Percentiles rank a stretch among this genome's conserved stretches.
These are phyloP conservation scores for Entomyzon cyanotis DNA, from an alignment of 2,113 vertebrate species.

Conservation along the genomic window DNA sequence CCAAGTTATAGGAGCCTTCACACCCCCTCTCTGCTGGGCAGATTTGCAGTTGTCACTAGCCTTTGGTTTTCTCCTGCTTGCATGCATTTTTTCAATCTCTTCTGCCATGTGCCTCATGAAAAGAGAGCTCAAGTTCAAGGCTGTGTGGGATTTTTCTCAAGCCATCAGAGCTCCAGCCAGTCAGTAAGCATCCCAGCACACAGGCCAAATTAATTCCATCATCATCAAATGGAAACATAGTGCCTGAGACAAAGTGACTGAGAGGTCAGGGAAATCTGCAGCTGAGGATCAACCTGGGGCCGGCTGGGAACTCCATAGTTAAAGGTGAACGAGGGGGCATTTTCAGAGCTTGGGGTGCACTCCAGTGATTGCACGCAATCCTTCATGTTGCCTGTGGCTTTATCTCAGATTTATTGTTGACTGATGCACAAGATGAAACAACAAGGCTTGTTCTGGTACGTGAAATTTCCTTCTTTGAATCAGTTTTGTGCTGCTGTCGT, in stretches of 20 bases:
- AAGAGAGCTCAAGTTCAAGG: not conserved
- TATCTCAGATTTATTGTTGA: not conserved
- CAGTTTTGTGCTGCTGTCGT: not conserved
- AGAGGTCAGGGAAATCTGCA: slow-evolving; percentile 19
- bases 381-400: not conserved
- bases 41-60: not conserved
- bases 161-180: not conserved
- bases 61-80: slow-evolving; percentile 6
- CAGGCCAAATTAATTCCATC: slow-evolving; percentile 44
- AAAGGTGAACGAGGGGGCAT: not conserved
- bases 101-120: not conserved
- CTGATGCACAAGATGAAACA: not conserved
- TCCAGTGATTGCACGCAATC: not conserved
- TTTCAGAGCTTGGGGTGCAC: not conserved
- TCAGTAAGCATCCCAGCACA: not conserved
- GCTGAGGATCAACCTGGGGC: not conserved
- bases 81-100: not conserved
- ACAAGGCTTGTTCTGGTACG: not conserved
- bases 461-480: not conserved
- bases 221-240: slow-evolving; percentile 51
- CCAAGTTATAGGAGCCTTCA: not conserved
- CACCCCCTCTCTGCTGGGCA: not conserved
- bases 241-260: slow-evolving; percentile 49
- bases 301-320: not conserved
- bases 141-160: slow-evolving; percentile 8